Conservation (phyloP, 2,113 vertebrate genomes). For the Nannobrachium achirus region DNA sequence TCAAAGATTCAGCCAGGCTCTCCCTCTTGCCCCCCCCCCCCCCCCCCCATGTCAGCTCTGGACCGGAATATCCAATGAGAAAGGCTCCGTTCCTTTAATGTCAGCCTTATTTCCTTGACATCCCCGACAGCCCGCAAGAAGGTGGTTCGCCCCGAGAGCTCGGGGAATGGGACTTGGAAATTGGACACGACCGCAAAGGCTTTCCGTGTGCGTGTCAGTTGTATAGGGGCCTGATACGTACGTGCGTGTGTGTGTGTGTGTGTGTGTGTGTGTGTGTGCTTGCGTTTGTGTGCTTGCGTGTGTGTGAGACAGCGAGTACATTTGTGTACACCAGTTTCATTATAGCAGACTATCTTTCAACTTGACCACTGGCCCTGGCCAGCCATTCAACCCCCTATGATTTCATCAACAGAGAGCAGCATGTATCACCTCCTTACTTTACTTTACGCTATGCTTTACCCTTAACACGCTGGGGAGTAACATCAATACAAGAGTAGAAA, state of each 20-base stretch:
- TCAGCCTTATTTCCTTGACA: conserved; percentile 58
- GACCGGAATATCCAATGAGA: conserved; percentile 58
- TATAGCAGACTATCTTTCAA: neutral
- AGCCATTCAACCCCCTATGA: neutral
- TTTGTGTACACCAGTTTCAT: too few relatives aligned
- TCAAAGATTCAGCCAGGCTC: conserved; percentile 25
- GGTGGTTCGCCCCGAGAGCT: conserved; percentile 58
- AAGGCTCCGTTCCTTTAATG: conserved; percentile 55
- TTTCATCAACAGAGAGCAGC: neutral
- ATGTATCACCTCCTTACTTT: too few relatives aligned
- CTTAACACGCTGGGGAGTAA: too few relatives aligned
- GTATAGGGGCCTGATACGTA: neutral
- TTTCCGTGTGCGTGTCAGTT: conserved; percentile 5
- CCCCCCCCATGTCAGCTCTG: conserved; percentile 17
- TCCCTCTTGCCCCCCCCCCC: conserved; percentile 11
- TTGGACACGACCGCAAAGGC: conserved; percentile 41
- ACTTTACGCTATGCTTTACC: too few relatives aligned
- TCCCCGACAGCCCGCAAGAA: conserved; percentile 46
- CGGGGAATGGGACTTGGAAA: conserved; percentile 45
- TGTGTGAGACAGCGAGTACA: neutral
- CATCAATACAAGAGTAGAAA: too few relatives aligned
- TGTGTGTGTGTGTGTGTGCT: neutral
- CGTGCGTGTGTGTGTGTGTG: conserved; percentile 7
- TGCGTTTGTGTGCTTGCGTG: neutral
- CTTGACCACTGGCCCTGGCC: neutral